Percentiles rank a stretch among this genome's conserved stretches.
phyloP scores from a whole-genome alignment of 2,888 invertebrate genomes.

The Amphipoea oculea region DNA sequence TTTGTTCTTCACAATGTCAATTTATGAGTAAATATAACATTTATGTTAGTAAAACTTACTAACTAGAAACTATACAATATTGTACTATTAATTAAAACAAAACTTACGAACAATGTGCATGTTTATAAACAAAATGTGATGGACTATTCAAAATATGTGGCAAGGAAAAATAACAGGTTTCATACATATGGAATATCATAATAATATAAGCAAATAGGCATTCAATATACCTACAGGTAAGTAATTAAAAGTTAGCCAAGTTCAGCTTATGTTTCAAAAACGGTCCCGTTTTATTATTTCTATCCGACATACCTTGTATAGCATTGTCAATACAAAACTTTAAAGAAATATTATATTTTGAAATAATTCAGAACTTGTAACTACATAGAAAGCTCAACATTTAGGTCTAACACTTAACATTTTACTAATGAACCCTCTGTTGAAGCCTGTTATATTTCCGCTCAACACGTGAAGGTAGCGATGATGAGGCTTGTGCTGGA shows the following conservation, averaged over 20 bases:
- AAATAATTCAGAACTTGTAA: neutral
- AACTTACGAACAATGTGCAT: constrained; percentile 70
- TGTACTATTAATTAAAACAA: constrained; percentile 69
- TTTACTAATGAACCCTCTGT: neutral
- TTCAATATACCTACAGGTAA: neutral
- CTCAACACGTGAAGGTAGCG: constrained; percentile 57
- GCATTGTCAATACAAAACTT: constrained; percentile 49
- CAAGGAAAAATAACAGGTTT: constrained; percentile 56
- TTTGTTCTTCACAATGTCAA: constrained; percentile 57
- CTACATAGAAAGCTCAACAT: constrained; percentile 24
- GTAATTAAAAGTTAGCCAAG: constrained; percentile 10
- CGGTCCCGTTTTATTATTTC: neutral
- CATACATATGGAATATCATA: constrained; percentile 16
- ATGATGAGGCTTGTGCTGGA: constrained; percentile 39
- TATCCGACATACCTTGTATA: constrained; percentile 15
- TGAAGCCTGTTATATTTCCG: constrained; percentile 70
- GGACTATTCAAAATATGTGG: constrained; percentile 61
- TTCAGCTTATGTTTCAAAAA: neutral
- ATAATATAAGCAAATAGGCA: neutral
- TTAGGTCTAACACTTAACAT: constrained; percentile 8
- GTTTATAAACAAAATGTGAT: constrained; percentile 68
- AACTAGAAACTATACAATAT: constrained; percentile 69
- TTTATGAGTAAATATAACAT: constrained; percentile 45
- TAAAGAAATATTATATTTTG: constrained; percentile 16
- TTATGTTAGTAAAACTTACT: constrained; percentile 63